A percentile compares a stretch with the other conserved stretches of the same genome.
Evolutionary conservation across 1,140 invertebrate species (phyloP).

Genomic region (Diploscapter pachys): DNA sequence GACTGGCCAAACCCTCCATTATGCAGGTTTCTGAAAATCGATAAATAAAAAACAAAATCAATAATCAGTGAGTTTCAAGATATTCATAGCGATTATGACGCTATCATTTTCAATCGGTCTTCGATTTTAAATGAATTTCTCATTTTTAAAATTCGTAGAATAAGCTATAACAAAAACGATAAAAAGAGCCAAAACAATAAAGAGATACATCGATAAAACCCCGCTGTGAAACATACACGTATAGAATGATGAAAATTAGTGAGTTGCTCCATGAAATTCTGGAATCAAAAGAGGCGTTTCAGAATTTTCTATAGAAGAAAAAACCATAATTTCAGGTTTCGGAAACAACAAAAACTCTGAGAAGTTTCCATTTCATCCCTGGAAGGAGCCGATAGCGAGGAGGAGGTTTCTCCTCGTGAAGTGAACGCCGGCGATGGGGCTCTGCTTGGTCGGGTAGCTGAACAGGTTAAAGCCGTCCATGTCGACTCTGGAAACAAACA

Average conservation of each 20-base stretch:
- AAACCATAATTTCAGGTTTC: too few relatives aligned
- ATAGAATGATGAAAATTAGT: too few relatives aligned
- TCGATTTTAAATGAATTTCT: background rate
- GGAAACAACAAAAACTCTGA: too few relatives aligned
- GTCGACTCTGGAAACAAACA: conserved; percentile 41
- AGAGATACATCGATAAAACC: background rate
- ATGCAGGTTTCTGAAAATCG: background rate
- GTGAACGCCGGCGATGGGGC: conserved; percentile 46
- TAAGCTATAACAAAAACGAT: background rate
- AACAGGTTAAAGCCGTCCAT: conserved; percentile 44
- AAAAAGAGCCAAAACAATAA: background rate
- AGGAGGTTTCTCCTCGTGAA: conserved; percentile 51
- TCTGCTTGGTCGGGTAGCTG: conserved; percentile 51
- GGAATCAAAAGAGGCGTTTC: too few relatives aligned
- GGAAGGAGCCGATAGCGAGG: conserved; percentile 47
- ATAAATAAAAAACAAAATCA: too few relatives aligned
- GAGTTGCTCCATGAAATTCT: too few relatives aligned
- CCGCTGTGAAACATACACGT: too few relatives aligned
- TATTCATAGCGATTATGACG: background rate
- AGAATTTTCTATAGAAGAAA: too few relatives aligned
- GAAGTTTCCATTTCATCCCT: conserved; percentile 32
- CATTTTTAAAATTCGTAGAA: background rate
- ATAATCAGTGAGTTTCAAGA: background rate
- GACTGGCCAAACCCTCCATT: conserved; percentile 44
- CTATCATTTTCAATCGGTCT: background rate